Base-by-base conservation (phyloP, 2,113 vertebrate species). In the Numida meleagris region DNA sequence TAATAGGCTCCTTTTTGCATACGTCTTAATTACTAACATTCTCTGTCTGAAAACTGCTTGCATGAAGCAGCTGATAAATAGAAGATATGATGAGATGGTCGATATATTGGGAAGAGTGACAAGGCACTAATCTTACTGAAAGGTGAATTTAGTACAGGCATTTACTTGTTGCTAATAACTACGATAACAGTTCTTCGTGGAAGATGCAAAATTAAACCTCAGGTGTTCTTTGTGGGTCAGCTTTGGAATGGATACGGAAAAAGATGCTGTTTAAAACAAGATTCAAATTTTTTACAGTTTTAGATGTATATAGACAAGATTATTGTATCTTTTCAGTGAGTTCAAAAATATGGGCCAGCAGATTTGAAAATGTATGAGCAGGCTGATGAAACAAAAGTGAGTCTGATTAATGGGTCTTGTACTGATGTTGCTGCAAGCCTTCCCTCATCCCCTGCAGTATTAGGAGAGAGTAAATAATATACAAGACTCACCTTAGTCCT, bases 341-440 rank as follows among this genome's bases (percentile, higher is more conserved):
- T 57, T 71, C 12, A 20, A 43, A 89, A 78, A 88, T 59, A n/a
- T 55, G 71, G 58, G 45, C 51, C 82, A 78, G 79, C 62, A 72
- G 23, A 81, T 73, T 62, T 43, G 62, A 93, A 82, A 88, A 76
- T 57, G 25, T 40, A 25, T 12, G 75, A 95, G 55, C 58, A 82
- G 50, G 65, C 45, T 91, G 92, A 93, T 81, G 45, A 74, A 95
- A 72, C 59, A 82, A 20, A 94, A 95, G 66, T 82, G 66, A 88
- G 89, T 27, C 50, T 74, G 27, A 16, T 70, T 86, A 70, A 84
- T 12, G 15, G 88, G 74, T 84, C 53, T 17, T 80, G 53, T 67
- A 13, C 38, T 82, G 84, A 77, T 80, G 63, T 61, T 90, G 50
- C 76, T 88, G 86, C 31, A 65, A 95, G 87, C n/a, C 81, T 53